phyloP scores from a whole-genome alignment of 2,113 vertebrate species.

The Prolemur simus region DNA sequence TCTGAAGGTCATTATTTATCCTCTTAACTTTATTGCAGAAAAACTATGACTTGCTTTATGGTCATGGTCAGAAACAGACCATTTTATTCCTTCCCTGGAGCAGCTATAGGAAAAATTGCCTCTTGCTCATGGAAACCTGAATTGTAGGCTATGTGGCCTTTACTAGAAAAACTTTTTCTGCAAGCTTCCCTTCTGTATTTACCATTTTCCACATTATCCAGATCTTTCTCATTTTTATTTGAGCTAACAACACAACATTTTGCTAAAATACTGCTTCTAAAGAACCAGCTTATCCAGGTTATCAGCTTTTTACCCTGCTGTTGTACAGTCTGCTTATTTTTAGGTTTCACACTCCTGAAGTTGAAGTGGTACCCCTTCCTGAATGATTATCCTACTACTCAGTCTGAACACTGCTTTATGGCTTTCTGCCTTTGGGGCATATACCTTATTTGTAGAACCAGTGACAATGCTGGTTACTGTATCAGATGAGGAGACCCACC shows the following conservation, averaged over 20 bases:
- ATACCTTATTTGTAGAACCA: slow-evolving; percentile 42
- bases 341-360: background rate
- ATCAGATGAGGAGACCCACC: background rate
- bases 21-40: slow-evolving; percentile 36
- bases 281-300: background rate
- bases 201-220: background rate
- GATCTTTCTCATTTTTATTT: slow-evolving; percentile 3
- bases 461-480: background rate
- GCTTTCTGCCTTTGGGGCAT: background rate
- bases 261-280: slow-evolving; percentile 17
- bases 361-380: background rate
- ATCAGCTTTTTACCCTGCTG: background rate
- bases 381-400: background rate
- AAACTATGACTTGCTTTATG: background rate
- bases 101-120: background rate
- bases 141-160: background rate
- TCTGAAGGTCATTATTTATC: background rate
- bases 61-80: background rate
- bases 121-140: background rate
- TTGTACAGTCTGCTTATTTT: slow-evolving; percentile 26
- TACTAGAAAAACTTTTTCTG: background rate
- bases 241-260: background rate
- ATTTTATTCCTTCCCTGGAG: background rate
- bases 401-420: background rate
- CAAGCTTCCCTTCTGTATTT: background rate